Conservation (phyloP, 2,797 vertebrate species). For the Nyctalus aviator region DNA sequence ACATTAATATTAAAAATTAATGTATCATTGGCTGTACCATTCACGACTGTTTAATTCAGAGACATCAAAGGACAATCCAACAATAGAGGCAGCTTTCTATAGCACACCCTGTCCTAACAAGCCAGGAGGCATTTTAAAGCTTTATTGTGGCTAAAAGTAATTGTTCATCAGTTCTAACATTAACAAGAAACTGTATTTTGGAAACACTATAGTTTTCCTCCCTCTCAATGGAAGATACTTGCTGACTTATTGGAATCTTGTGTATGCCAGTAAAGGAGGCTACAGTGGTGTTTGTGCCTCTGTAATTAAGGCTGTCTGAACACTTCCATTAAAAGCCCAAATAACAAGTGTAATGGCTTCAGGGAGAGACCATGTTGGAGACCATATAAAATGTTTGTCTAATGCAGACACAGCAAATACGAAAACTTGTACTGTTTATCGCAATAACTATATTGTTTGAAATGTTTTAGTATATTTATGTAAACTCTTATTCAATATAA, state of each 20-base stretch:
- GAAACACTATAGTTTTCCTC: constrained; percentile 61
- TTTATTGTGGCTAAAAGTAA: constrained; percentile 48
- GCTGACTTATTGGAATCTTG: constrained; percentile 60
- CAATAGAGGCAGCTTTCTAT: constrained; percentile 9
- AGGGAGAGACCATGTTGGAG: not conserved
- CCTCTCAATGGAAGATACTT: constrained; percentile 54
- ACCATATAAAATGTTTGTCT: not conserved
- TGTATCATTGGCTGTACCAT: not conserved
- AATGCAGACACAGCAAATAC: constrained; percentile 42
- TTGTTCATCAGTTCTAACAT: constrained; percentile 23
- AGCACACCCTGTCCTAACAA: constrained; percentile 44
- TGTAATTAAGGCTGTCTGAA: constrained; percentile 39
- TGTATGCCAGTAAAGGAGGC: constrained; percentile 59
- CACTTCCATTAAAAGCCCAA: constrained; percentile 64
- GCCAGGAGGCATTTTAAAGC: constrained; percentile 30
- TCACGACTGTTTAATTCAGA: not conserved
- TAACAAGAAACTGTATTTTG: constrained; percentile 55
- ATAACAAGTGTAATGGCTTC: constrained; percentile 2
- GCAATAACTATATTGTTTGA: not conserved
- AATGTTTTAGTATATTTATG: not conserved
- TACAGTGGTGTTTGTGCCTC: not conserved
- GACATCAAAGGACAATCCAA: constrained; percentile 61
- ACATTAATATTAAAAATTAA: not conserved
- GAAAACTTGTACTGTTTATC: not conserved
- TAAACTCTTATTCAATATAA: constrained; percentile 12